Conservation (phyloP, 2,113 vertebrate genomes). For the Heloderma charlesbogerti region DNA sequence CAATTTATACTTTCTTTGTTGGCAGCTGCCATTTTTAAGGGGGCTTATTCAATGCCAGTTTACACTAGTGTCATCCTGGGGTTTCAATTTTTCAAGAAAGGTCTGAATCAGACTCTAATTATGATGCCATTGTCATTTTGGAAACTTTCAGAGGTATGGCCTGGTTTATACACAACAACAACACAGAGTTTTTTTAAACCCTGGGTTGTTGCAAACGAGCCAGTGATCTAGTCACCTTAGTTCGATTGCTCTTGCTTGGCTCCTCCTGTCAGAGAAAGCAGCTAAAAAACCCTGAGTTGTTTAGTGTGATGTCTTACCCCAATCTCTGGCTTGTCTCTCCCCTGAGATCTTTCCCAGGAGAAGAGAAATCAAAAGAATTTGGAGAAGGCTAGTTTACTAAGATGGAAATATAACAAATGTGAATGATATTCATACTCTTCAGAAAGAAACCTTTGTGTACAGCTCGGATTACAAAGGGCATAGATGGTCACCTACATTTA, state of each 20-base stretch:
- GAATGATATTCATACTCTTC: not conserved
- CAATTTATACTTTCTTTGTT: not conserved
- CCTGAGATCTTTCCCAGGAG: too few relatives aligned
- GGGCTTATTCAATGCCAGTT: not conserved
- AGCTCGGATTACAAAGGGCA: not conserved
- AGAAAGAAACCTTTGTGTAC: not conserved
- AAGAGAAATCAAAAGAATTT: not conserved
- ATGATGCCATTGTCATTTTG: not conserved
- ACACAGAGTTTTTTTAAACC: too few relatives aligned
- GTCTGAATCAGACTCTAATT: not conserved
- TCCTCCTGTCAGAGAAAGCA: too few relatives aligned
- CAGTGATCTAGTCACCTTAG: too few relatives aligned
- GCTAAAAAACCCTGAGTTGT: too few relatives aligned
- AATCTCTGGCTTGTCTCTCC: too few relatives aligned
- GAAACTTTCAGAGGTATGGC: conserved; percentile 22
- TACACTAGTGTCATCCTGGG: not conserved
- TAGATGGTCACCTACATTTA: conserved; percentile 5
- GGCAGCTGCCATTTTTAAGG: not conserved
- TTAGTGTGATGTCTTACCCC: too few relatives aligned
- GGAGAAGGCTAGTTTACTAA: conserved; percentile 4
- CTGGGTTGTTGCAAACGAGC: too few relatives aligned
- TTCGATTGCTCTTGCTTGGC: too few relatives aligned
- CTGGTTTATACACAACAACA: not conserved
- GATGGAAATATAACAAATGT: not conserved
- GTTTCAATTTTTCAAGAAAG: too few relatives aligned